Conservation (phyloP, 2,113 vertebrate species). For the Scortum barcoo region DNA sequence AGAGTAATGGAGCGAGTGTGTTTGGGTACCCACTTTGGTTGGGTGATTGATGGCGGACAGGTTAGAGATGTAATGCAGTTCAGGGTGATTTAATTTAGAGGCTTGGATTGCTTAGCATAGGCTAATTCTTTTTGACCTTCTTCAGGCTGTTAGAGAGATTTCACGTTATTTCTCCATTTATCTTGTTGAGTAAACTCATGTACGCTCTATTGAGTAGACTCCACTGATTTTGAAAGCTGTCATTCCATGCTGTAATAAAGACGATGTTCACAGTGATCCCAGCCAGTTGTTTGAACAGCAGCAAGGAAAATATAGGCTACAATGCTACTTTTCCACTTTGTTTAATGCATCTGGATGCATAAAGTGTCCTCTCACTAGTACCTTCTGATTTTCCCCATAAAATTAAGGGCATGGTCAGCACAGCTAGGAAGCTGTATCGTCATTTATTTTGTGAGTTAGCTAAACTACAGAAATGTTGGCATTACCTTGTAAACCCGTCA, state of each 20-base stretch:
- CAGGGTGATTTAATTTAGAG: conserved; percentile 57
- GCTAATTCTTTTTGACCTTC: conserved; percentile 59
- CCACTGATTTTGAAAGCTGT: conserved; percentile 8
- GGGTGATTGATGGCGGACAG: conserved; percentile 60
- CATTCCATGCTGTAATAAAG: conserved; percentile 12
- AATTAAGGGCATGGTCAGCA: too few species aligned
- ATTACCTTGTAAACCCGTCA: not conserved
- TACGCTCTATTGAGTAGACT: conserved; percentile 3
- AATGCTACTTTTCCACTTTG: not conserved
- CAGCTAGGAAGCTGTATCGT: too few species aligned
- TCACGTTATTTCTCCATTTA: conserved; percentile 52
- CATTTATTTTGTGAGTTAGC: not conserved
- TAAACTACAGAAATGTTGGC: not conserved
- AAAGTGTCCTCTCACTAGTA: not conserved
- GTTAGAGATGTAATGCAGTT: conserved; percentile 47
- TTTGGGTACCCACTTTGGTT: conserved; percentile 39
- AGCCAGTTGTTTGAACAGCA: not conserved
- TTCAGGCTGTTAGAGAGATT: conserved; percentile 34
- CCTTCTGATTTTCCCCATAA: not conserved
- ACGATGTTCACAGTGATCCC: not conserved
- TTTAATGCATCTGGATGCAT: not conserved
- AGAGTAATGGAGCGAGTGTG: conserved; percentile 37
- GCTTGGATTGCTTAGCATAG: conserved; percentile 42
- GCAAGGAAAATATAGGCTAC: not conserved
- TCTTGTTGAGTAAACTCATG: conserved; percentile 27